Conservation (phyloP, 2,797 vertebrate genomes). For the Oreochromis grahami region DNA sequence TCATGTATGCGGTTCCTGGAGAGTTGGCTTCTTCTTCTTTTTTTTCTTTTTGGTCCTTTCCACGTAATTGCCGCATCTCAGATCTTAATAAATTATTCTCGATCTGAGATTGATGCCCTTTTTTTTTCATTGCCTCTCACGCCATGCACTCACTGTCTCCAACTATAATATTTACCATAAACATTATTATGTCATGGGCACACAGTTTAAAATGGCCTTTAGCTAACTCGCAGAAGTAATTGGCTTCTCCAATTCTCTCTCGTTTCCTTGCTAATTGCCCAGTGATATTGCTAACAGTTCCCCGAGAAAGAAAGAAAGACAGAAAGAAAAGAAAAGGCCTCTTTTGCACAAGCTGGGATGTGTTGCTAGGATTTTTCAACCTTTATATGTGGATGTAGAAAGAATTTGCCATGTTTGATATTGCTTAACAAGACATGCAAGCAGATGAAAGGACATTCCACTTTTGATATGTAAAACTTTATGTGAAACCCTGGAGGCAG, state of each 20-base stretch:
- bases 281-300: conserved; percentile 80
- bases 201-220: conserved; percentile 90
- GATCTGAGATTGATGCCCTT: conserved; percentile 82
- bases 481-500: conserved; percentile 50
- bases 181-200: conserved; percentile 90
- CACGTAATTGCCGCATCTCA: conserved; percentile 85
- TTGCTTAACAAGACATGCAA: conserved; percentile 58
- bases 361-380: conserved; percentile 64
- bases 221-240: conserved; percentile 86
- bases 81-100: conserved; percentile 90
- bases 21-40: conserved; percentile 83
- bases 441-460: conserved; percentile 57
- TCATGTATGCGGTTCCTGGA: conserved; percentile 96
- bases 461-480: conserved; percentile 71
- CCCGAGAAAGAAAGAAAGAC: conserved; percentile 72
- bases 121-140: conserved; percentile 73
- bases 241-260: conserved; percentile 85
- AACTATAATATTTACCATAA: conserved; percentile 90
- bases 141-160: conserved; percentile 80
- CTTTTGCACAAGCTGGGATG: conserved; percentile 68
- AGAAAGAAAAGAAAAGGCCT: conserved; percentile 71
- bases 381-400: conserved; percentile 59
- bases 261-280: conserved; percentile 83
- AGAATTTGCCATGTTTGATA: conserved; percentile 66
- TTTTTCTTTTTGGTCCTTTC: conserved; percentile 85